Percentiles rank a stretch among this genome's conserved stretches.
phyloP scores from a whole-genome alignment of 2,797 vertebrate species.

The Emydoidea blandingii region DNA sequence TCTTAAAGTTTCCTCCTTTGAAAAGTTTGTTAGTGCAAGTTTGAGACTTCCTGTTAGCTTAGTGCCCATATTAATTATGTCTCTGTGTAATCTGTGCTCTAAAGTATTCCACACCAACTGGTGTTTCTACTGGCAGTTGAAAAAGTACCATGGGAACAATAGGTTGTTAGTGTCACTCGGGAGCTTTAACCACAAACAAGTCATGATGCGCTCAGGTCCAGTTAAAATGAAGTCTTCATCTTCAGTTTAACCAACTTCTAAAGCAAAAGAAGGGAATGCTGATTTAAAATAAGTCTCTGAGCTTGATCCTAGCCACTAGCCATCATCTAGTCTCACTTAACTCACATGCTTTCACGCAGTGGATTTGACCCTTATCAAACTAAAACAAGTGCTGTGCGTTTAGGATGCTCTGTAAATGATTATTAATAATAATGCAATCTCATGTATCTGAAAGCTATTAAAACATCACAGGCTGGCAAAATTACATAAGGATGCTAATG shows the following conservation, averaged over 20 bases:
- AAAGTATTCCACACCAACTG: neutral
- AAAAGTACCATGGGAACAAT: neutral
- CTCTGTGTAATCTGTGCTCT: neutral
- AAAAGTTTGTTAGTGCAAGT: neutral
- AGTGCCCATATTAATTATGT: neutral
- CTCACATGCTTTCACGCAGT: accelerated
- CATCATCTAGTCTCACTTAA: neutral
- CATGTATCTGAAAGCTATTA: neutral
- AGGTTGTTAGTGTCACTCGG: neutral
- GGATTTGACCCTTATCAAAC: neutral
- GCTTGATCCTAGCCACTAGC: neutral
- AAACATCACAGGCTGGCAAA: neutral
- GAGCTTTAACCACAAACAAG: neutral
- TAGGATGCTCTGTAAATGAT: neutral
- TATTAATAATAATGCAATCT: neutral
- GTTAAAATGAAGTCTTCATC: neutral
- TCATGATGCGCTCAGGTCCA: neutral
- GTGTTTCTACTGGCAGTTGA: neutral
- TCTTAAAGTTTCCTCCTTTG: neutral
- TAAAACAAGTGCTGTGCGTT: neutral
- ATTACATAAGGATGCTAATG: neutral
- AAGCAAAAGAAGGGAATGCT: neutral
- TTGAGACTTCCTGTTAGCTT: neutral
- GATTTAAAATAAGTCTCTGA: neutral
- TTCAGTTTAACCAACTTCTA: neutral